Base-by-base conservation (phyloP, 2,888 invertebrate species). In the Liposcelis brunnea region DNA sequence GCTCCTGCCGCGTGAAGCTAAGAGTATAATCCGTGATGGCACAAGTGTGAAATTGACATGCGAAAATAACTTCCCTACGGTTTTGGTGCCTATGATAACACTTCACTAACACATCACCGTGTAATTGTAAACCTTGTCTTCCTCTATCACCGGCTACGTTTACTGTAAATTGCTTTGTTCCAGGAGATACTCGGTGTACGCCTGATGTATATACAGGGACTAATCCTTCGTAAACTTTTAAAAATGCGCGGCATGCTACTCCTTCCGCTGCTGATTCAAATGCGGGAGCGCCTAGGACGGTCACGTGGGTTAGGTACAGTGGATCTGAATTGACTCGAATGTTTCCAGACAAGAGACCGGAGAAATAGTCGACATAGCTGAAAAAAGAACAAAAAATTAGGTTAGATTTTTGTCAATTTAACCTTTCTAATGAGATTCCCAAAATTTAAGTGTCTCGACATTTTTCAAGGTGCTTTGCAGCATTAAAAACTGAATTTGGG, bases 11-110 rank as follows among this genome's bases (percentile, higher is more conserved):
- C 49, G 80, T 79, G 68, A 90, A 87, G 55, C 80, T 77, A 46
- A 91, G 74, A 49, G 81, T 80, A 64, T 83, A 78, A 61, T 85
- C 81, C 40, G 83, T 74, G 52, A 91, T 80, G 45, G 90, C 89
- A 67, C 91, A 91, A 3, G 93, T 91, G 70, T 93, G 91, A 69
- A 93, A 90, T 75, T 93, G 85, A 61, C 82, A 80, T 43, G 82
- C 77, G 68, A 86, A 87, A 54, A 87, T 74, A n/a, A 82, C 72
- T 55, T 78, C 78, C 35, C 74, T 26, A 21, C 26, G 33, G 44
- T 45, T 19, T 42, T 26, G 37, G 15, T 37, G 51, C 57, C 84
- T 72, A 56, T 86, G 78, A 70, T 89, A 91, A 61, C 90, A 90
- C 62, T 90, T 89, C 56, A 93, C 76, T 49, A 91, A 71, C 53